Conservation (phyloP, 2,797 vertebrate genomes). For the Gouania willdenowi region DNA sequence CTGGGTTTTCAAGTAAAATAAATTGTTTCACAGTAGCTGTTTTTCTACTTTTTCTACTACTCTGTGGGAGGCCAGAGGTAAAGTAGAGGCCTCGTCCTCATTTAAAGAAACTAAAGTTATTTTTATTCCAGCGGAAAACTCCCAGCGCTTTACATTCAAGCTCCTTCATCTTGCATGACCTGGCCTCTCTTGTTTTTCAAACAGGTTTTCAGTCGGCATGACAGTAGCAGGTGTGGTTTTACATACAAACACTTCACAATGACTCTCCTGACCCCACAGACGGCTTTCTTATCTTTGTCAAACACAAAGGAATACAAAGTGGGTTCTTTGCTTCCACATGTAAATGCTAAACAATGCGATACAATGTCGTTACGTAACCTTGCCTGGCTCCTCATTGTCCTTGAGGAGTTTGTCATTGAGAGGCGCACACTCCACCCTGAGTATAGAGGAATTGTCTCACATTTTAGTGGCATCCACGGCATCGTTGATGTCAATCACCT, state of each 20-base stretch:
- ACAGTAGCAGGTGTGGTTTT: conserved; percentile 41
- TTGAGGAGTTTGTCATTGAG: not conserved
- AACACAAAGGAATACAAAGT: conserved; percentile 19
- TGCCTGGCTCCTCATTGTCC: not conserved
- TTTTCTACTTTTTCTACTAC: not conserved
- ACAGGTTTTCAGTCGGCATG: conserved; percentile 25
- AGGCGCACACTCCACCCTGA: not conserved
- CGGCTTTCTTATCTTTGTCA: conserved; percentile 15
- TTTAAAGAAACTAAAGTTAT: too few relatives aligned
- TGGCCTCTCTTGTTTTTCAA: conserved; percentile 15
- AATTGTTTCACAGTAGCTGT: not conserved
- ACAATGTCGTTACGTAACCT: not conserved
- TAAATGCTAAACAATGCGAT: conserved; percentile 18
- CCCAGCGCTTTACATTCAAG: too few relatives aligned
- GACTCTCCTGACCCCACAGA: conserved; percentile 5
- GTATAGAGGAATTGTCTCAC: conserved; percentile 55
- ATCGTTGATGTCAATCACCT: conserved; percentile 77
- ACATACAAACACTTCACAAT: conserved; percentile 35
- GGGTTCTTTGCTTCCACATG: conserved; percentile 15
- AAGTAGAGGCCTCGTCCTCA: conserved; percentile 6
- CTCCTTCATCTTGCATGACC: conserved; percentile 3
- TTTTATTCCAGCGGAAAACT: not conserved
- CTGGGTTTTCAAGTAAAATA: conserved; percentile 13
- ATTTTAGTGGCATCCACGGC: conserved; percentile 77
- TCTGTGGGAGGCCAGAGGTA: conserved; percentile 1